Evolutionary conservation across 2,888 invertebrate genomes (phyloP), one percentile per base, ranked within the genome.

Genomic region (Pyrocoelia pectoralis): DNA sequence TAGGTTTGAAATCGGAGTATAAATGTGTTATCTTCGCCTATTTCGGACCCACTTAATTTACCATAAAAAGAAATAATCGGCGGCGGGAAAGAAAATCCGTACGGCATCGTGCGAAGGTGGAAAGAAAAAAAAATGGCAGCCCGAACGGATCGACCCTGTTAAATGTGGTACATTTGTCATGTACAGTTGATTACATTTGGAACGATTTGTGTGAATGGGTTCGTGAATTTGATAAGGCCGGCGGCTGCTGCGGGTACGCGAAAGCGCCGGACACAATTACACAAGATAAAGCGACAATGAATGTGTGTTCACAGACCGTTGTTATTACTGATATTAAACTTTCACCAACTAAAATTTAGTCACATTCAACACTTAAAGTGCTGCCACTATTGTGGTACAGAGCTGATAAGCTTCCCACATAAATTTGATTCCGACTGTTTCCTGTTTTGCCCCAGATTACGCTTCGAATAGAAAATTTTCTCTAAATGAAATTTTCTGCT

Each of bases 121-220:
- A 29, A 50, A 24, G 12, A 19, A 33, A 49, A 50, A 48, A 49
- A 49, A 8, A 38, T 48, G n/a, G 24, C 46, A 38, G 40, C n/a
- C 59, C 69, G 72, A 72, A 73, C 71, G 69, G 72, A 64, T 60
- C 56, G 59, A 64, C 56, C 68, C 69, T 24, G 69, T 73, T 74
- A 76, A 76, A 75, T 76, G 75, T 71, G 73, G 71, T 71, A 74
- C 79, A 80, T 80, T 79, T 77, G 79, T 79, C 79, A 79, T 76
- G 76, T 76, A 74, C 79, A 76, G 76, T 78, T 79, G 79, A 79
- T 80, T 80, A 78, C 77, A 72, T 77, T 76, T 72, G 76, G 75
- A n/a, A 74, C 76, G 77, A 77, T 79, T 75, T 76, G 77, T 74
- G 76, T 74, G 78, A 78, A 77, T 77, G 76, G 76, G 72, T 74